Conservation (phyloP, 2,888 invertebrate species). For the Polietes domitor region DNA sequence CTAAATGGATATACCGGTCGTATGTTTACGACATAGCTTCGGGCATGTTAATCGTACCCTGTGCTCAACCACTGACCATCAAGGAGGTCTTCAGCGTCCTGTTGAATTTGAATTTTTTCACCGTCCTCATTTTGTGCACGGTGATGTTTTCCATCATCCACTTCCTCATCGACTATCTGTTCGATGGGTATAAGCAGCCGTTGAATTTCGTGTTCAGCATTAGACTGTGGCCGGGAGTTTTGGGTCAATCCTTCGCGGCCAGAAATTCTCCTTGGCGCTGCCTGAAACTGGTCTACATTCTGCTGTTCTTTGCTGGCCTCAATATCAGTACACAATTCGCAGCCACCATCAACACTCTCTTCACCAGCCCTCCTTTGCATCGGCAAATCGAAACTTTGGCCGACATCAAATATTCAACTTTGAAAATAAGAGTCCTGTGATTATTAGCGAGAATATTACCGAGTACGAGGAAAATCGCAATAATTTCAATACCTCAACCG, state of each 20-base stretch:
- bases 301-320: constrained; percentile 55
- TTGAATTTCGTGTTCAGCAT: background rate
- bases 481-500: constrained; percentile 46
- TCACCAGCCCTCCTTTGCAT: constrained; percentile 52
- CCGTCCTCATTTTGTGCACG: background rate
- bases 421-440: background rate
- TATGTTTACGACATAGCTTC: background rate
- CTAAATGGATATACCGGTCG: background rate
- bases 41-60: constrained; percentile 37
- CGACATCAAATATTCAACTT: background rate
- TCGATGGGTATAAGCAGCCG: background rate
- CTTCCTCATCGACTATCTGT: background rate
- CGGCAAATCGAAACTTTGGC: background rate
- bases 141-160: background rate
- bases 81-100: constrained; percentile 4
- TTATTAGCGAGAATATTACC: background rate
- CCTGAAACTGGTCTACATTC: constrained; percentile 33
- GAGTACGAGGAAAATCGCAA: constrained; percentile 25
- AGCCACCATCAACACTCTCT: constrained; percentile 52
- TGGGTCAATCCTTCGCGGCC: background rate
- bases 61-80: constrained; percentile 21
- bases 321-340: constrained; percentile 51
- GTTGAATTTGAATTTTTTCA: constrained; percentile 11
- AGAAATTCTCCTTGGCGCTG: background rate
- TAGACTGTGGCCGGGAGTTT: background rate